Evolutionary conservation across 1,140 invertebrate species (phyloP).

Genomic region (Eufriesea mexicana): DNA sequence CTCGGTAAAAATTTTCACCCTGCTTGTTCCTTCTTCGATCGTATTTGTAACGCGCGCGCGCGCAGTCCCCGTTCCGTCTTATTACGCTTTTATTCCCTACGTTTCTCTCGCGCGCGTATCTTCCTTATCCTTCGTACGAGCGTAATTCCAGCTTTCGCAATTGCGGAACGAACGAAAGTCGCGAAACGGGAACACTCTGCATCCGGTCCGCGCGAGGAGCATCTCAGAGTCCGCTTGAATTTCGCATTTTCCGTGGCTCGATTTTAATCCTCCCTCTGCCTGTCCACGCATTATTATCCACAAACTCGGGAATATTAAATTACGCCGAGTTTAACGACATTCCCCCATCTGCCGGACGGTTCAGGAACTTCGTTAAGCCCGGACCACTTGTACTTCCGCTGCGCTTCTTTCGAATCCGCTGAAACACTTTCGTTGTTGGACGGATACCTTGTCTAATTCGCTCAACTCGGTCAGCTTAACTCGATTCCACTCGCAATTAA

Average conservation of each 20-base stretch:
- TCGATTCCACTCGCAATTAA: neutral
- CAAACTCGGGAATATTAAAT: neutral
- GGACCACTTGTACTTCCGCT: neutral
- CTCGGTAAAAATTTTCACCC: neutral
- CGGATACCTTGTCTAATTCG: neutral
- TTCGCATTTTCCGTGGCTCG: neutral
- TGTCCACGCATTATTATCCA: neutral
- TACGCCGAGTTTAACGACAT: neutral
- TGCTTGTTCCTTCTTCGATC: too few relatives aligned
- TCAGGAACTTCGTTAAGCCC: neutral
- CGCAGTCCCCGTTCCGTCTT: too few relatives aligned
- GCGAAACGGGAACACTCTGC: too few relatives aligned
- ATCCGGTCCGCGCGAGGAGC: neutral
- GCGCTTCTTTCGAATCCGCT: neutral
- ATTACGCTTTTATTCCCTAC: too few relatives aligned
- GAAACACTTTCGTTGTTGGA: too few relatives aligned
- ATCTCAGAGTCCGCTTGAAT: too few relatives aligned
- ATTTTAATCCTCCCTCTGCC: neutral
- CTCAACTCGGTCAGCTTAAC: neutral
- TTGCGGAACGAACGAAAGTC: too few relatives aligned
- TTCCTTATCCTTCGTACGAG: too few relatives aligned
- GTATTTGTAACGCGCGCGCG: too few relatives aligned
- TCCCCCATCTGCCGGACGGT: neutral
- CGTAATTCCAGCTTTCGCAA: too few relatives aligned
- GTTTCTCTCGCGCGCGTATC: too few relatives aligned